phyloP scores from a whole-genome alignment of 1,140 invertebrate species.

The Macrostomum lignano region DNA sequence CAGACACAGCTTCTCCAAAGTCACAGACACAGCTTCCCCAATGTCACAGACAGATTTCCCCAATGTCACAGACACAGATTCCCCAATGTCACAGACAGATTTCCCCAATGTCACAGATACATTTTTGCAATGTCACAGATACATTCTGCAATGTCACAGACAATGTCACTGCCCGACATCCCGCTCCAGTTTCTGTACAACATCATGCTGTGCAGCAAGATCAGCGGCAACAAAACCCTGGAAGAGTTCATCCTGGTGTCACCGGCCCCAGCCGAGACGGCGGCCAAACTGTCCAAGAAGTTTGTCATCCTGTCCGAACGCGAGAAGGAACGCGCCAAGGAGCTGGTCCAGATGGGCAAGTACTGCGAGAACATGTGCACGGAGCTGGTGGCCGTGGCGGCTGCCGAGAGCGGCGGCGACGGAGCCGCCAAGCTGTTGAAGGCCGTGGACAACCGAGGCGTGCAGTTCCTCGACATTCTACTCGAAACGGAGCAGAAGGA shows the following conservation, averaged over 20 bases:
- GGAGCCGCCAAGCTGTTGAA: constrained; percentile 31
- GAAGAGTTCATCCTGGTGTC: constrained; percentile 83
- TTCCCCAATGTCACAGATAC: too few relatives aligned
- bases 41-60: too few relatives aligned
- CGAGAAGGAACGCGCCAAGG: constrained; percentile 85
- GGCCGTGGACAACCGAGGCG: constrained; percentile 14
- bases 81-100: too few relatives aligned
- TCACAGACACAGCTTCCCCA: too few relatives aligned
- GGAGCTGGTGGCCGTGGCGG: constrained; percentile 65
- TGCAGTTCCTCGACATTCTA: constrained; percentile 65
- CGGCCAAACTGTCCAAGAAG: constrained; percentile 67
- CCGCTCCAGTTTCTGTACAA: constrained; percentile 66
- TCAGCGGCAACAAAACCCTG: constrained; percentile 72
- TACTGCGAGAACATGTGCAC: constrained; percentile 89
- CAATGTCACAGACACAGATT: too few relatives aligned
- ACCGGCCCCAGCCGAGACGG: constrained; percentile 81
- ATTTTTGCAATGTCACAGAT: too few relatives aligned
- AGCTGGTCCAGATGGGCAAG: constrained; percentile 65
- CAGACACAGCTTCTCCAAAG: too few relatives aligned
- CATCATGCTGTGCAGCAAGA: constrained; percentile 87
- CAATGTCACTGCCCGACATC: constrained; percentile 10
- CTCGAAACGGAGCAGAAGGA: constrained; percentile 96
- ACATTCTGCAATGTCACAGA: too few relatives aligned
- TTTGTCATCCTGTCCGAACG: constrained; percentile 44
- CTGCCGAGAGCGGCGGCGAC: constrained; percentile 40